phyloP scores from a whole-genome alignment of 2,888 invertebrate genomes.

The Amphipoea lucens region DNA sequence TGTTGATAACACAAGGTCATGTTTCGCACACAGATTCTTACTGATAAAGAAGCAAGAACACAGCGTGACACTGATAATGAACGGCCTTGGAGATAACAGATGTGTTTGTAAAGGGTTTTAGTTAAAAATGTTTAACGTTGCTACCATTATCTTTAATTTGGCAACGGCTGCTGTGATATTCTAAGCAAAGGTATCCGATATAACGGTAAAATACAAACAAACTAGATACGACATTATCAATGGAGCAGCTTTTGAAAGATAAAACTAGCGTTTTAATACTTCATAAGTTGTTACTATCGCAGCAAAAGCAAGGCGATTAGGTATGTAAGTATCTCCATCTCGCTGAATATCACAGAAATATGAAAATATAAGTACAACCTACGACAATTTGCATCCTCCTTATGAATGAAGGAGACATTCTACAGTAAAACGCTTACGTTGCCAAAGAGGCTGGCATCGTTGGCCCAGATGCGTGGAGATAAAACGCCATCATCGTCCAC shows the following conservation, averaged over 20 bases:
- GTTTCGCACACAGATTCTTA: slow-evolving; percentile 64
- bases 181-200: neutral
- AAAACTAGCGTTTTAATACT: neutral
- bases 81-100: slow-evolving; percentile 74
- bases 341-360: neutral
- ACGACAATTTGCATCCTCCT: slow-evolving; percentile 5
- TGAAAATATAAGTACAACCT: slow-evolving; percentile 1
- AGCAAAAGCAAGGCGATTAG: neutral
- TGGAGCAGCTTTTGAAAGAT: neutral
- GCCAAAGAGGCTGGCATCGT: slow-evolving; percentile 44
- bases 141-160: slow-evolving; percentile 11
- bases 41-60: slow-evolving; percentile 75
- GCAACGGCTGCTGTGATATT: neutral
- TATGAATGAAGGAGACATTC: slow-evolving; percentile 45
- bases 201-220: neutral
- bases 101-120: slow-evolving; percentile 50
- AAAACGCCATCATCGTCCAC: slow-evolving; percentile 64
- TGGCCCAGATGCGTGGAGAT: slow-evolving; percentile 64
- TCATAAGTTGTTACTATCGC: neutral
- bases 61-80: slow-evolving; percentile 74
- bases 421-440: slow-evolving; percentile 53
- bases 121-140: slow-evolving; percentile 17
- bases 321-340: neutral
- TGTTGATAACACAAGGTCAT: slow-evolving; percentile 65
- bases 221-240: neutral